Evolutionary conservation across 2,797 vertebrate genomes (phyloP).

Genomic region (Aulostomus chinensis): DNA sequence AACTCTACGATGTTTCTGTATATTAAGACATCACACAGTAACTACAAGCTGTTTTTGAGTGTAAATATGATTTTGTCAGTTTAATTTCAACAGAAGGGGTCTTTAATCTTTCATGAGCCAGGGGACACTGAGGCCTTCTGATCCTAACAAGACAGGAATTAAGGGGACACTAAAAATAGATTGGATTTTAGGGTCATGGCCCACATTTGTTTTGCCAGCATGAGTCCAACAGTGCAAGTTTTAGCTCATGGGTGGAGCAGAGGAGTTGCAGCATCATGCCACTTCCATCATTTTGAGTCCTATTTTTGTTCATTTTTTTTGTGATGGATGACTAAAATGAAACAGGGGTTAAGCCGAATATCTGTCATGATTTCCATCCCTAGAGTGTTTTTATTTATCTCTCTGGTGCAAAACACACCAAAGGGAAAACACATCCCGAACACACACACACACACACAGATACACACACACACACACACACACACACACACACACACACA

Average conservation of each 20-base stretch:
- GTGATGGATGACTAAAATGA: conserved; percentile 30
- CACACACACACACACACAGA: neutral
- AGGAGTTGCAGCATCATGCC: conserved; percentile 5
- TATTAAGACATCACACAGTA: neutral
- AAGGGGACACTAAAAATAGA: conserved; percentile 57
- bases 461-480: conserved; percentile 7
- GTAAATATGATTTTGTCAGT: conserved; percentile 50
- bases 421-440: conserved; percentile 34
- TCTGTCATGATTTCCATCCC: conserved; percentile 29
- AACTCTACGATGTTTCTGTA: conserved; percentile 1
- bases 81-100: conserved; percentile 48
- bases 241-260: conserved; percentile 21
- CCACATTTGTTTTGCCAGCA: conserved; percentile 42
- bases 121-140: conserved; percentile 42
- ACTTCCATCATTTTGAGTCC: neutral
- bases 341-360: conserved; percentile 13
- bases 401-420: conserved; percentile 50
- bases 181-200: conserved; percentile 42
- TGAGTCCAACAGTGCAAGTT: conserved; percentile 27
- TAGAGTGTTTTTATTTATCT: conserved; percentile 53
- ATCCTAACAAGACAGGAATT: conserved; percentile 51
- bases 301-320: conserved; percentile 6
- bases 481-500: conserved; percentile 21
- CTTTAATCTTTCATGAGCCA: conserved; percentile 70
- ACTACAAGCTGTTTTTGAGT: conserved; percentile 38